A percentile compares a stretch with the other conserved stretches of the same genome.
These are phyloP conservation scores for Danaus melanippus DNA, from an alignment of 1,140 invertebrate species.

Conservation along the genomic window DNA sequence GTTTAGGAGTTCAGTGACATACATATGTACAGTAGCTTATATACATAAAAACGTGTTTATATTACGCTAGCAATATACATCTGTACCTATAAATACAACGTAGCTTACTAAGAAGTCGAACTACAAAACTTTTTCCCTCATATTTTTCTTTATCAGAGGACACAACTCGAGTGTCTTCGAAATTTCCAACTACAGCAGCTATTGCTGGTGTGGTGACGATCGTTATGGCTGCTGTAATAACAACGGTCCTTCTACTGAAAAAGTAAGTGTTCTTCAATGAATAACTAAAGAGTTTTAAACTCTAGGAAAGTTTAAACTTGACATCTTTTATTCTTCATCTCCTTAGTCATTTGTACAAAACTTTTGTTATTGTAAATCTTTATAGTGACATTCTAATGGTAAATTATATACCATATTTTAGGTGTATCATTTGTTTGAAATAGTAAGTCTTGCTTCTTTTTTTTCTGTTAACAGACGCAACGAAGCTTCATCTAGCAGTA, in stretches of 20 bases:
- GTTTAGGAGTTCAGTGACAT: too few species aligned
- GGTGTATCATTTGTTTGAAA: conserved; percentile 1
- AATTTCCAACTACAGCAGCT: conserved; percentile 44
- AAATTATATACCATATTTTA: conserved; percentile 8
- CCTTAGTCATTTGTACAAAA: too few species aligned
- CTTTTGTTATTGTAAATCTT: too few species aligned
- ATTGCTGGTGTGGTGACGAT: conserved; percentile 43
- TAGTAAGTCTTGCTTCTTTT: conserved; percentile 1
- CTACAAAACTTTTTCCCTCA: conserved; percentile 3
- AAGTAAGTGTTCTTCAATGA: conserved; percentile 30
- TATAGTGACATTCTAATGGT: too few species aligned
- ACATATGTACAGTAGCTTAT: too few species aligned
- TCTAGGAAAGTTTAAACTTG: too few species aligned
- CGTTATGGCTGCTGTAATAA: conserved; percentile 38
- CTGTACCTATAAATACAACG: conserved; percentile 1
- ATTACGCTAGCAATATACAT: not conserved
- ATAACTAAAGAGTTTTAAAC: conserved; percentile 3
- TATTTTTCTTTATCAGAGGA: conserved; percentile 34
- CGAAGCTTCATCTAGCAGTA: conserved; percentile 38
- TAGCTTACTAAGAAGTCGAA: conserved; percentile 1
- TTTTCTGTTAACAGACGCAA: conserved; percentile 38
- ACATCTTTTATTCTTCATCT: too few species aligned
- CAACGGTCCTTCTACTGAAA: conserved; percentile 36
- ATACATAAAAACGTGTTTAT: not conserved
- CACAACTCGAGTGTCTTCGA: conserved; percentile 31